Conservation (phyloP, 2,797 vertebrate genomes). For the Mallotus villosus region DNA sequence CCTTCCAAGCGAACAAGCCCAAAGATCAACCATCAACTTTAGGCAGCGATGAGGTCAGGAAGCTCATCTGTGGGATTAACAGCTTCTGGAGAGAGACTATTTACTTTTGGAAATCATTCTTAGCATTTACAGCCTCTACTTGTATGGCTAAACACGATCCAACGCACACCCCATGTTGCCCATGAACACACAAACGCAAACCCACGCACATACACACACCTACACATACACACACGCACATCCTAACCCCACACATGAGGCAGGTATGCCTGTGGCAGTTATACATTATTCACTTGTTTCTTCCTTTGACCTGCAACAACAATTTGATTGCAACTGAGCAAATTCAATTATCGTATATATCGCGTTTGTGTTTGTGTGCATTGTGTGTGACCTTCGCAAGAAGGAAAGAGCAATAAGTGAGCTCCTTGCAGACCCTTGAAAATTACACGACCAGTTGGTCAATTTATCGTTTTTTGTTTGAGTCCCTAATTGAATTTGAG, state of each 20-base stretch:
- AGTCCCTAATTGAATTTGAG: not conserved
- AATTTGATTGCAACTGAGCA: not conserved
- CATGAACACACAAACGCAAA: not conserved
- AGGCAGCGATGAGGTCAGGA: too few relatives aligned
- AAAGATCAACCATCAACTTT: too few relatives aligned
- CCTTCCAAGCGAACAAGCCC: too few relatives aligned
- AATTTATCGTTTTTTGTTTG: too few relatives aligned
- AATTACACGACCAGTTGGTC: not conserved
- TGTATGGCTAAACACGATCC: too few relatives aligned
- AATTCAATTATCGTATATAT: not conserved
- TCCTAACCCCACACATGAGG: not conserved
- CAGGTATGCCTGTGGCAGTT: not conserved
- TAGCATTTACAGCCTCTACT: too few relatives aligned
- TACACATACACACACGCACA: not conserved
- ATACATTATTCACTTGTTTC: not conserved
- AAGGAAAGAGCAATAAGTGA: not conserved
- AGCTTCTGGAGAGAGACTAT: too few relatives aligned
- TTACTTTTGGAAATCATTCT: too few relatives aligned
- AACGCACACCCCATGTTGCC: not conserved
- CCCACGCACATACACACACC: not conserved
- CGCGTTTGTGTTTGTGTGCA: not conserved
- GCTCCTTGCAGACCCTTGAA: not conserved
- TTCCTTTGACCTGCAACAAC: not conserved
- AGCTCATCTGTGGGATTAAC: too few relatives aligned
- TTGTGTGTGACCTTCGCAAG: slow-evolving; percentile 10